These are phyloP conservation scores for Sceloporus tristichus DNA, from an alignment of 2,113 vertebrate species.

Conservation along the genomic window DNA sequence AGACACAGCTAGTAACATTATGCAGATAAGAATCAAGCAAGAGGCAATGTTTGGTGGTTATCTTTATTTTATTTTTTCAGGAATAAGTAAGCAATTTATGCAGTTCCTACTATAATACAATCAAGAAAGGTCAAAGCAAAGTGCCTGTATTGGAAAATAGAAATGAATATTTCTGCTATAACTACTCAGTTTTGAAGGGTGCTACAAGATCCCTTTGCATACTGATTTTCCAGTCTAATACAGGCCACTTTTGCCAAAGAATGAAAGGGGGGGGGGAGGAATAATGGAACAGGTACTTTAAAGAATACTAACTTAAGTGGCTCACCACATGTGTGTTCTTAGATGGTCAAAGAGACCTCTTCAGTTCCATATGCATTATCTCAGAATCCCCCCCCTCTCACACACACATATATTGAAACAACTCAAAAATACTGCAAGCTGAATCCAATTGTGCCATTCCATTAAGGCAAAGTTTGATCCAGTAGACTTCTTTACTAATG, in stretches of 20 bases:
- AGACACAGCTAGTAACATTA: slow-evolving; percentile 3
- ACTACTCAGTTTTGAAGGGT: background rate
- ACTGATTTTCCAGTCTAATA: too few species aligned
- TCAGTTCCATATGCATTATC: too few species aligned
- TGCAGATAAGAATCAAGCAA: slow-evolving; percentile 26
- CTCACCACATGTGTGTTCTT: too few species aligned
- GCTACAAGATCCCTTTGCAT: too few species aligned
- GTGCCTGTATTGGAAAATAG: background rate
- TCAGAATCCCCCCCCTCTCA: too few species aligned
- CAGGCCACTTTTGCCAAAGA: too few species aligned
- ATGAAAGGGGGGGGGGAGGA: too few species aligned
- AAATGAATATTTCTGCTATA: slow-evolving; percentile 30
- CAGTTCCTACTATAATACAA: background rate
- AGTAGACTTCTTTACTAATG: background rate
- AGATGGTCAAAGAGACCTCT: too few species aligned
- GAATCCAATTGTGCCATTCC: background rate
- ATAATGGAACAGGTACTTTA: too few species aligned
- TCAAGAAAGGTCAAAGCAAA: background rate
- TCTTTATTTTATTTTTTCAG: background rate
- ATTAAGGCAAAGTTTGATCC: background rate
- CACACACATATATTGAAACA: too few species aligned
- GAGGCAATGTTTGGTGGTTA: background rate
- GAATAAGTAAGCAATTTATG: background rate
- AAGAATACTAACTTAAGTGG: too few species aligned
- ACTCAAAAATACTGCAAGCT: too few species aligned